Conservation (phyloP, 2,888 invertebrate genomes). For the Drosophila quinaria region DNA sequence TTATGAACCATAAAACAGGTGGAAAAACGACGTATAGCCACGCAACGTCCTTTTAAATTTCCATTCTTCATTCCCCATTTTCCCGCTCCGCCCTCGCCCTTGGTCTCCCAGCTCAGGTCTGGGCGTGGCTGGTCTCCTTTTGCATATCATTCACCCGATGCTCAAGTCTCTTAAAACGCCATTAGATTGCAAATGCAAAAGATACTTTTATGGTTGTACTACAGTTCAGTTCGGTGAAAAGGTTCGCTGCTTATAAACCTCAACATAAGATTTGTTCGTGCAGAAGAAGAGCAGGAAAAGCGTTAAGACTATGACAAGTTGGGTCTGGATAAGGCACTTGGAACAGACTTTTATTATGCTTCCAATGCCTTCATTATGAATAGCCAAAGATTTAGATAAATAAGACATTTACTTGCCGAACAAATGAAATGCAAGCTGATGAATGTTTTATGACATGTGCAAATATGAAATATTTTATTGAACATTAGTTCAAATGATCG, state of each 20-base stretch:
- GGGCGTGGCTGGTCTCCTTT: constrained; percentile 38
- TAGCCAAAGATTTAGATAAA: neutral
- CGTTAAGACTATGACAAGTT: constrained; percentile 1
- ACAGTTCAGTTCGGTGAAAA: neutral
- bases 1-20: constrained; percentile 80
- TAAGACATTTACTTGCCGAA: neutral
- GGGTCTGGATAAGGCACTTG: neutral
- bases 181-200: constrained; percentile 68
- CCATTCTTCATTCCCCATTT: neutral
- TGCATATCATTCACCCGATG: constrained; percentile 56
- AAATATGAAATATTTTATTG: too few relatives aligned
- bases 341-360: neutral
- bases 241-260: constrained; percentile 5
- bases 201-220: constrained; percentile 42
- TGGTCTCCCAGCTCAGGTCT: neutral
- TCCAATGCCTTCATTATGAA: constrained; percentile 1
- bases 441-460: too few relatives aligned
- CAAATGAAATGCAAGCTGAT: neutral
- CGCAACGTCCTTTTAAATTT: constrained; percentile 48
- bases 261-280: constrained; percentile 35
- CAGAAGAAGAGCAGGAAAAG: constrained; percentile 1
- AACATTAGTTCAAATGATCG: too few relatives aligned
- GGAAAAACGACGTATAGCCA: constrained; percentile 63
- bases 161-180: constrained; percentile 59
- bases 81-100: neutral